These are phyloP conservation scores for Trimorus sp. DNA, from an alignment of 2,888 invertebrate genomes.

Conservation along the genomic window DNA sequence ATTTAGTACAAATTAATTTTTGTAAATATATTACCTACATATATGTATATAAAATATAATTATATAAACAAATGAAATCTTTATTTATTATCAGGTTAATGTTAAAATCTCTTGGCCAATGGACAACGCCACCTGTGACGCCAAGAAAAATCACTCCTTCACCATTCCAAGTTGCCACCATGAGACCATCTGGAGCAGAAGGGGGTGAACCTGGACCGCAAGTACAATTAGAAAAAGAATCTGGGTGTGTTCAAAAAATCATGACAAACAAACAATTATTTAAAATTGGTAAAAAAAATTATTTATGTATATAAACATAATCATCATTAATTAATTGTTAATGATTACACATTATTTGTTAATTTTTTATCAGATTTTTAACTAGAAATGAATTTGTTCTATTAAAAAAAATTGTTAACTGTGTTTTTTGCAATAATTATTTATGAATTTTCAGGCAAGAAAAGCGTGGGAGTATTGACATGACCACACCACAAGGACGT, in stretches of 20 bases:
- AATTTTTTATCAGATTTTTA: too few species aligned
- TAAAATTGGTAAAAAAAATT: too few species aligned
- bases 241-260: constrained; percentile 21
- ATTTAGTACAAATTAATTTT: too few species aligned
- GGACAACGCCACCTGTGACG: constrained; percentile 85
- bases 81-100: constrained; percentile 86
- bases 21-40: too few species aligned
- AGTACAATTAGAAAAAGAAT: constrained; percentile 63
- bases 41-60: too few species aligned
- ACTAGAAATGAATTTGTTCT: too few species aligned
- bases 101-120: constrained; percentile 96
- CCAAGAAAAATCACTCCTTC: constrained; percentile 76
- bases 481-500: constrained; percentile 67
- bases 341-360: too few species aligned
- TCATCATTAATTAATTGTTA: too few species aligned
- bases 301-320: too few species aligned
- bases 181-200: constrained; percentile 52
- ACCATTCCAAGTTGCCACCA: constrained; percentile 68
- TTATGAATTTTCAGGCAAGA: too few species aligned
- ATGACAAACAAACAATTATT: too few species aligned
- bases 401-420: neutral
- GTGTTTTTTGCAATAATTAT: too few species aligned
- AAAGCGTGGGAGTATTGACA: constrained; percentile 23
- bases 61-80: neutral
- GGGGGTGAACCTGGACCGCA: constrained; percentile 28